Base-by-base conservation (phyloP, 1,140 invertebrate genomes). In the Brachionus sp. region DNA sequence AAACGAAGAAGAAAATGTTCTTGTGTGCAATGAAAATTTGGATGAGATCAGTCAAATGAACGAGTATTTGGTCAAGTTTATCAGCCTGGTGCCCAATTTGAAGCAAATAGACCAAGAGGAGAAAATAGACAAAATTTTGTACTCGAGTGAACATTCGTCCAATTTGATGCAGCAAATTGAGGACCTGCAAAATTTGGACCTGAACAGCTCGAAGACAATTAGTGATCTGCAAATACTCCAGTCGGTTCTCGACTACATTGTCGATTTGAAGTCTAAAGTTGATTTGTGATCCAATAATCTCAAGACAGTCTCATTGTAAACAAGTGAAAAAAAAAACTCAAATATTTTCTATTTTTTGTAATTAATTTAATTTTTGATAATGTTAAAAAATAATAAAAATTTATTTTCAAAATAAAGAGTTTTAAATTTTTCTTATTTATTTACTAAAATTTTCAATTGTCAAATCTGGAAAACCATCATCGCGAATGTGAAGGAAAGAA, bases 61-160 rank as follows among this genome's bases (percentile, higher is more conserved):
- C 9, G 70, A 75, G 25, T 75, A 75, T 75, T 46, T 75, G 33
- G 33, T 75, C 12, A 75, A 75, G 42, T 46, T 75, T 29, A 75
- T 75, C 9, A 75, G 42, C 13, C 23, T 75, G 19, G 70, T 75
- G 23, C 70, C 70, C n/a, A 75, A 75, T 75, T 75, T 75, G 70
- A 75, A 75, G 44, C 70, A 75, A 39, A 75, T 75, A 46, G 70
- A 75, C n/a, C 39, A 75, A 39, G 70, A 75, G 42, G 70, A 75
- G 16, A 75, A 75, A 75, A 75, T 75, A 9, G 42, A 75, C 25
- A 44, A 46, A 46, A 75, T 75, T 46, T 75, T 46, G 19, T 75
- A 75, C n/a, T 75, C 70, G 19, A 75, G 19, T 50, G 39, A 75
- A n/a, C 4, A 46, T 25, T 46, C 19, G 44, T 9, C 16, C 42